Percentiles rank a stretch among this genome's conserved stretches.
phyloP scores from a whole-genome alignment of 2,797 vertebrate genomes.

The Pitangus sulphuratus region DNA sequence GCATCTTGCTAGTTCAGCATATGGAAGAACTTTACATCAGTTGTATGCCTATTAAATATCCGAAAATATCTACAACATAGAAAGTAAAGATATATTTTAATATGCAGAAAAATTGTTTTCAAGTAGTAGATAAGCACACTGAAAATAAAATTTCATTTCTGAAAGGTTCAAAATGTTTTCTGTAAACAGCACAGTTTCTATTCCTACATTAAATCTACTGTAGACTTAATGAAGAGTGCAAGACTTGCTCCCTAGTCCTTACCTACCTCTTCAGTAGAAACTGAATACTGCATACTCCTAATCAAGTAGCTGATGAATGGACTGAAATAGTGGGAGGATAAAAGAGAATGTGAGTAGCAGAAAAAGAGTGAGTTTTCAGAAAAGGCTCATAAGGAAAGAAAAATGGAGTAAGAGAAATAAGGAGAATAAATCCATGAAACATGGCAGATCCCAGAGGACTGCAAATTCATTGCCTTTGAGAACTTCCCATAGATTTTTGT shows the following conservation, averaged over 20 bases:
- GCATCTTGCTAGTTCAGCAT: not conserved
- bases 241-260: not conserved
- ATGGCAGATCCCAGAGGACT: not conserved
- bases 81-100: not conserved
- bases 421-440: not conserved
- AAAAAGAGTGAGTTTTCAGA: not conserved
- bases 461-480: not conserved
- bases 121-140: not conserved
- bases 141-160: not conserved
- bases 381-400: not conserved
- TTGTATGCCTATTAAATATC: not conserved
- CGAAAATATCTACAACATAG: not conserved
- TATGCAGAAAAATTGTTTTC: not conserved
- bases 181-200: not conserved
- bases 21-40: not conserved
- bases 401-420: not conserved
- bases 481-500: not conserved
- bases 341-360: not conserved
- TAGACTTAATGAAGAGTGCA: no score
- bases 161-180: not conserved
- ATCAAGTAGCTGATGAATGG: not conserved
- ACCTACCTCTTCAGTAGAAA: not conserved
- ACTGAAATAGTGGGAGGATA: not conserved
- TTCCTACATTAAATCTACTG: not conserved
- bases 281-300: not conserved